phyloP scores from a whole-genome alignment of 2,888 invertebrate species.

The Andricus curvator region DNA sequence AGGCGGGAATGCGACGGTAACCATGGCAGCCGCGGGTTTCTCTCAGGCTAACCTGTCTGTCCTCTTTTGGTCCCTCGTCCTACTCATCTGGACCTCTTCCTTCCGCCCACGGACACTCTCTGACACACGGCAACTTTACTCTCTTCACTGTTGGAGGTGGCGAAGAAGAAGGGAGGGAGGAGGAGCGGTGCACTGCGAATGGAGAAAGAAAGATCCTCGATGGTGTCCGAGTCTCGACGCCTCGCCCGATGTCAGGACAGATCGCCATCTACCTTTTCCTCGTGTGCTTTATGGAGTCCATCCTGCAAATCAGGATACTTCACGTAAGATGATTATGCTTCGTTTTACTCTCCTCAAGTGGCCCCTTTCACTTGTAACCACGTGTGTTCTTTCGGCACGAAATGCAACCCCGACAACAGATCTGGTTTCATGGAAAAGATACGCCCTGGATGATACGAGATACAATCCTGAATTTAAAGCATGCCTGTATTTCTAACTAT shows the following conservation, averaged over 20 bases:
- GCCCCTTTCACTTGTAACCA: slow-evolving; percentile 48
- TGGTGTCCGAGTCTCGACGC: slow-evolving; percentile 49
- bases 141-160: slow-evolving; percentile 45
- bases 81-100: slow-evolving; percentile 72
- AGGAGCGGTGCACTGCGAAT: slow-evolving; percentile 45
- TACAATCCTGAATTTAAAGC: neutral
- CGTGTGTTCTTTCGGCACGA: slow-evolving; percentile 50
- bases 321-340: slow-evolving; percentile 39
- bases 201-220: slow-evolving; percentile 55
- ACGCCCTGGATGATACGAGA: neutral
- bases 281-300: slow-evolving; percentile 19
- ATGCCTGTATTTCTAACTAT: neutral
- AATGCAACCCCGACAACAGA: slow-evolving; percentile 47
- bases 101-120: slow-evolving; percentile 70
- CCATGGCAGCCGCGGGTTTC: slow-evolving; percentile 75
- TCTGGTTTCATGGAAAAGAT: slow-evolving; percentile 5
- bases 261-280: slow-evolving; percentile 50
- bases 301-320: slow-evolving; percentile 34
- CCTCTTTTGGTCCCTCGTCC: slow-evolving; percentile 71
- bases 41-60: slow-evolving; percentile 74
- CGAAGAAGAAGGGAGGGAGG: slow-evolving; percentile 52
- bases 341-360: slow-evolving; percentile 56
- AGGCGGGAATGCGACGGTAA: slow-evolving; percentile 79
- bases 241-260: slow-evolving; percentile 46
- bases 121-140: slow-evolving; percentile 34